Conservation (phyloP, 2,888 invertebrate genomes). For the Kuschelorhynchus macadamiae region DNA sequence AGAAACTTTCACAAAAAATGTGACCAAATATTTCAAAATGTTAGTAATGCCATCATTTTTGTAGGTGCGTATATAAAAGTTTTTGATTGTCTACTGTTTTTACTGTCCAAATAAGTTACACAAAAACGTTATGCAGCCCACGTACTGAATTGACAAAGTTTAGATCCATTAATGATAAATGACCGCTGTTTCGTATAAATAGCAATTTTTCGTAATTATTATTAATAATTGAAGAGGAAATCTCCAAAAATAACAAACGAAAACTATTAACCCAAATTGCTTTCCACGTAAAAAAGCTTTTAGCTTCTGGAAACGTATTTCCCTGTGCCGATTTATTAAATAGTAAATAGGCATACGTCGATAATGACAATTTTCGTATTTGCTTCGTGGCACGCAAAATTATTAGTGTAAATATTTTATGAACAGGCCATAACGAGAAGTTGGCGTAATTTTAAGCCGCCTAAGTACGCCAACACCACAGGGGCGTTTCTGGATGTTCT, state of each 20-base stretch:
- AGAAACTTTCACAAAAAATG: too few species aligned
- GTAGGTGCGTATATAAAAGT: too few species aligned
- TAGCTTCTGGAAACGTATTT: conserved; percentile 25
- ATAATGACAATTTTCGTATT: conserved; percentile 41
- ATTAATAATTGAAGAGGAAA: conserved; percentile 21
- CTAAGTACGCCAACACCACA: conserved; percentile 56
- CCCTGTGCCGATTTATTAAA: conserved; percentile 35
- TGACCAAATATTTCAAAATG: too few species aligned
- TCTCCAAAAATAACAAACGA: conserved; percentile 24
- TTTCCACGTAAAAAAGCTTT: conserved; percentile 30
- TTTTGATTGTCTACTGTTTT: too few species aligned
- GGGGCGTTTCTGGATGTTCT: conserved; percentile 32
- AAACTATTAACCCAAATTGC: conserved; percentile 36
- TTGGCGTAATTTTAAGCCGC: conserved; percentile 30
- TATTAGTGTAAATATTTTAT: conserved; percentile 30
- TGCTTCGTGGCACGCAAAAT: conserved; percentile 37
- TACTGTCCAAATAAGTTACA: too few species aligned
- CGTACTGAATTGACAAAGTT: too few species aligned
- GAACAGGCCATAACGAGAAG: conserved; percentile 35
- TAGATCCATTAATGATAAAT: not conserved
- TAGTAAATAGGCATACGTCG: conserved; percentile 40
- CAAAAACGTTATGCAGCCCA: too few species aligned
- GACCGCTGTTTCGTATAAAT: not conserved
- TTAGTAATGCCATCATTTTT: too few species aligned
- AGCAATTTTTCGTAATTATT: conserved; percentile 14